Conservation (phyloP, 2,888 invertebrate species). For the Endotricha flammealis region DNA sequence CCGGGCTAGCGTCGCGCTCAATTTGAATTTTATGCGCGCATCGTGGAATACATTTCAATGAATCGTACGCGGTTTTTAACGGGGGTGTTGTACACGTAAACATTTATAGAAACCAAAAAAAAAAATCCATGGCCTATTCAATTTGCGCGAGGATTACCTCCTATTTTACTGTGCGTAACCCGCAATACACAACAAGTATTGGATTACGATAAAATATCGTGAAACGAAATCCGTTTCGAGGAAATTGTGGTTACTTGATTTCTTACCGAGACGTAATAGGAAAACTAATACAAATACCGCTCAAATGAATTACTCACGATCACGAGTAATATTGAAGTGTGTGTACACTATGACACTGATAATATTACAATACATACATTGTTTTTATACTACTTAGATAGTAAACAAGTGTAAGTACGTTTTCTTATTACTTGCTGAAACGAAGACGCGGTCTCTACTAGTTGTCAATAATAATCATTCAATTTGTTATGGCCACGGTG, state of each 20-base stretch:
- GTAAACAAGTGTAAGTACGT: no score
- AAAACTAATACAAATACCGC: no score
- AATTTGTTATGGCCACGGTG: no score
- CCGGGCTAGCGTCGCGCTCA: slow-evolving; percentile 36
- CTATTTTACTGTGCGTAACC: background rate
- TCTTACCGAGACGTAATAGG: background rate
- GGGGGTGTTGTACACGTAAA: slow-evolving; percentile 44
- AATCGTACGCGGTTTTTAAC: slow-evolving; percentile 54
- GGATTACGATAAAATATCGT: background rate
- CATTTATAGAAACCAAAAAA: slow-evolving; percentile 39
- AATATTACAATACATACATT: no score
- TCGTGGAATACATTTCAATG: slow-evolving; percentile 42
- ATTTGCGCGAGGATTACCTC: slow-evolving; percentile 60
- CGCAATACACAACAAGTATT: background rate
- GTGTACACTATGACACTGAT: no score
- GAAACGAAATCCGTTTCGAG: background rate
- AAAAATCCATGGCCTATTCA: slow-evolving; percentile 42
- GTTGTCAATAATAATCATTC: no score
- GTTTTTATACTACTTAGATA: no score
- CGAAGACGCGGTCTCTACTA: no score
- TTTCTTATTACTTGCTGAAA: no score
- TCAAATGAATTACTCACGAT: no score
- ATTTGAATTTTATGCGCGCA: slow-evolving; percentile 61
- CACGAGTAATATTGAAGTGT: no score
- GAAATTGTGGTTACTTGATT: background rate